Conservation (phyloP, 2,797 vertebrate genomes). For the Falco rusticolus region DNA sequence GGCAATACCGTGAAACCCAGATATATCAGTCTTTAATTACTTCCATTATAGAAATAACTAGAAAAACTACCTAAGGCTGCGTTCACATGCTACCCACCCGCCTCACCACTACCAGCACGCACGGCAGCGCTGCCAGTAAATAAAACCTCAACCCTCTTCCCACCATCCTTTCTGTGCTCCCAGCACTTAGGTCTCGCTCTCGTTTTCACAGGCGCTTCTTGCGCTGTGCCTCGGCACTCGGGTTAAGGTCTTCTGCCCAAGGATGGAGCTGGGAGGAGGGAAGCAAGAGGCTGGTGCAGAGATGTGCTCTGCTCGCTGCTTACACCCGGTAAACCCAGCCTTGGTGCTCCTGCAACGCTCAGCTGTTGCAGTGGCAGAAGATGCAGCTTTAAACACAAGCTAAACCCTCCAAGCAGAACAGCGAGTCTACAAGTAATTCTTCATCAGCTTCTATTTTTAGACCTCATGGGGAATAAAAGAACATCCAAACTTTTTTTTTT, state of each 20-base stretch:
- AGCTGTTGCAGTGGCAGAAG: neutral
- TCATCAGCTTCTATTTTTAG: constrained; percentile 19
- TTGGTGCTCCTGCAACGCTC: neutral
- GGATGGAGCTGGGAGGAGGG: neutral
- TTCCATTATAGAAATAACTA: neutral
- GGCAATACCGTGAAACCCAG: neutral
- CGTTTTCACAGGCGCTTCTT: rapidly evolving
- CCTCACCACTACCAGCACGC: rapidly evolving
- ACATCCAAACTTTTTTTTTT: neutral
- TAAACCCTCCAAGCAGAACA: neutral
- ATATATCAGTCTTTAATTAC: neutral
- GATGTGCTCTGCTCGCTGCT: neutral
- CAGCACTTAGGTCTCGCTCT: rapidly evolving
- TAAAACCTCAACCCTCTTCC: neutral
- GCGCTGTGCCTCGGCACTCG: rapidly evolving
- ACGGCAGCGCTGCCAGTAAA: neutral
- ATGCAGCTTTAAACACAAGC: neutral
- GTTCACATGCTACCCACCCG: neutral
- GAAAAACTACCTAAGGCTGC: neutral
- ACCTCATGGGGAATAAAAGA: neutral
- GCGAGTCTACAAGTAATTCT: neutral
- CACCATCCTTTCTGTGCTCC: neutral
- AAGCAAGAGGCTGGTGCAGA: neutral
- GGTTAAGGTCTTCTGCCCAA: neutral
- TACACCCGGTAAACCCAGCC: rapidly evolving